These are phyloP conservation scores for Limnephilus lunatus DNA, from an alignment of 2,888 invertebrate species.

Conservation along the genomic window DNA sequence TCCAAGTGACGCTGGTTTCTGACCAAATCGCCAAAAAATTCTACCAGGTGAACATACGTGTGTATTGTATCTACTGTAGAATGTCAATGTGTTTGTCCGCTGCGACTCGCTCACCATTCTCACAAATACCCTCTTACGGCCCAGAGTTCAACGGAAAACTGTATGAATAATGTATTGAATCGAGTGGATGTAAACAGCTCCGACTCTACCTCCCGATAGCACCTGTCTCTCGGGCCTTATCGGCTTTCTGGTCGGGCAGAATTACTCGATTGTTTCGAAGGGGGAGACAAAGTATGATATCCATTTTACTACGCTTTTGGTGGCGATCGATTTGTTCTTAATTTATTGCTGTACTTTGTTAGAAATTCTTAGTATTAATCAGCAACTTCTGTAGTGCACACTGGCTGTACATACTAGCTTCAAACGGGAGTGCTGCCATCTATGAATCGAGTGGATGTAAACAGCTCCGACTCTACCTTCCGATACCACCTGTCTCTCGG, in stretches of 20 bases:
- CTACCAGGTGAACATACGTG: not conserved
- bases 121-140: not conserved
- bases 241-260: constrained; percentile 6
- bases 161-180: constrained; percentile 33
- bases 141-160: constrained; percentile 44
- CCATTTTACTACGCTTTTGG: not conserved
- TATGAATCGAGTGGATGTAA: not conserved
- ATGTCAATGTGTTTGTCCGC: not conserved
- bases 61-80: not conserved
- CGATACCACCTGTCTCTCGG: constrained; percentile 48
- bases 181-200: not conserved
- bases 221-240: constrained; percentile 47
- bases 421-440: too few relatives aligned
- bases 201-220: constrained; percentile 42
- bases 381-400: too few relatives aligned
- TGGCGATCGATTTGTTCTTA: not conserved
- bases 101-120: not conserved
- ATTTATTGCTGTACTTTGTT: too few relatives aligned
- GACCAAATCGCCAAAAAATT: not conserved
- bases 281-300: not conserved
- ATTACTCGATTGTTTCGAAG: not conserved
- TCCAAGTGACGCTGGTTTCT: not conserved
- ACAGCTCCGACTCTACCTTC: constrained; percentile 28
- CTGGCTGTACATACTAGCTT: too few relatives aligned
- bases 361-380: too few relatives aligned